Conservation (phyloP, 2,113 vertebrate species). For the Lepus timidus region DNA sequence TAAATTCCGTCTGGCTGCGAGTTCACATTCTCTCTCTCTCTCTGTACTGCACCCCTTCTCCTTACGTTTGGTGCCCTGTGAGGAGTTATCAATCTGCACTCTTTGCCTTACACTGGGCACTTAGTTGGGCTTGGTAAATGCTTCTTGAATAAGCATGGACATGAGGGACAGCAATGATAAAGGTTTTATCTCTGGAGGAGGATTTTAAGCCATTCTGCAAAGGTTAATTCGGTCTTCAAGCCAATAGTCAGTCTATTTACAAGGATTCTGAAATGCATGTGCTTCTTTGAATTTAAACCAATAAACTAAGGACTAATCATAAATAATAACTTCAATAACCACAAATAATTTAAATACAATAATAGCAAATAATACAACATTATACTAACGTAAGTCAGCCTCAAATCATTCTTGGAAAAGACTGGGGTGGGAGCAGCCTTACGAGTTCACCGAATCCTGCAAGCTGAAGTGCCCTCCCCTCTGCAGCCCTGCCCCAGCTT, state of each 20-base stretch:
- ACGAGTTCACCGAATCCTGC: not conserved
- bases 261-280: not conserved
- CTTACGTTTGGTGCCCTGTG: too few species aligned
- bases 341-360: too few species aligned
- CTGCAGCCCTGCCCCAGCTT: not conserved
- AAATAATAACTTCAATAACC: too few species aligned
- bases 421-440: not conserved
- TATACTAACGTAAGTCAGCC: not conserved
- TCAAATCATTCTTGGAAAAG: constrained; percentile 30
- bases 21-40: too few species aligned
- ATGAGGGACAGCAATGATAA: not conserved
- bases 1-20: too few species aligned
- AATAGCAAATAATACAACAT: too few species aligned
- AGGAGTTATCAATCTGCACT: too few species aligned
- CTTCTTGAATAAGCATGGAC: not conserved
- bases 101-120: too few species aligned
- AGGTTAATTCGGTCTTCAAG: constrained; percentile 8
- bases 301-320: not conserved
- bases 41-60: too few species aligned
- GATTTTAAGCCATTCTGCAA: constrained; percentile 11
- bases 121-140: not conserved
- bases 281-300: constrained; percentile 34
- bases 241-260: not conserved
- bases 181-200: not conserved
- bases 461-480: not conserved